These are phyloP conservation scores for Drosophila pallidifrons DNA, from an alignment of 1,140 invertebrate genomes.

Conservation along the genomic window DNA sequence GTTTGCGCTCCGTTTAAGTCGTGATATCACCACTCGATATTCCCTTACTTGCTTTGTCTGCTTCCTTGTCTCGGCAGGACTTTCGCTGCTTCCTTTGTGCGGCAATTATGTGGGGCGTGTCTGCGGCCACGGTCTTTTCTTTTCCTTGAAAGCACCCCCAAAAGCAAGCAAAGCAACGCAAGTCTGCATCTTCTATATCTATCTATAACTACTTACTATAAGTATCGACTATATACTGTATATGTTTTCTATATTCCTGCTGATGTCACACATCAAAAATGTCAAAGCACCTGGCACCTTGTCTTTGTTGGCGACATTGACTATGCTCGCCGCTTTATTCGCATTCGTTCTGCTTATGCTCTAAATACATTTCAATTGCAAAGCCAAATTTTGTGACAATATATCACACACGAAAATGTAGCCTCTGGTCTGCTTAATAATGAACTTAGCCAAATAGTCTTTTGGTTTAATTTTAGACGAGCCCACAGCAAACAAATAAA, in stretches of 20 bases:
- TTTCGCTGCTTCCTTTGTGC: slow-evolving; percentile 30
- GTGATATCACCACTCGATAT: slow-evolving; percentile 9
- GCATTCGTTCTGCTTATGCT: slow-evolving; percentile 33
- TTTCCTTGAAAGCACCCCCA: slow-evolving; percentile 24
- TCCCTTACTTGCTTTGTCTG: not conserved
- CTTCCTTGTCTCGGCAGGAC: slow-evolving; percentile 15
- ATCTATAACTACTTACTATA: slow-evolving; percentile 7
- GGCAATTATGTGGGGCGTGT: slow-evolving; percentile 38
- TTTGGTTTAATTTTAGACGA: slow-evolving; percentile 49
- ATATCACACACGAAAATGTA: slow-evolving; percentile 39
- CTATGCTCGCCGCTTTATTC: slow-evolving; percentile 11
- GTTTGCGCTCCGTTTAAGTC: slow-evolving; percentile 34
- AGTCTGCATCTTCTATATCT: slow-evolving; percentile 6
- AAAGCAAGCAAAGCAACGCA: not conserved
- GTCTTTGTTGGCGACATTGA: slow-evolving; percentile 19
- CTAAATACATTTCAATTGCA: slow-evolving; percentile 68
- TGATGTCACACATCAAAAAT: slow-evolving; percentile 72
- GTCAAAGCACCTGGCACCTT: slow-evolving; percentile 55
- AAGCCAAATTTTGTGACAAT: slow-evolving; percentile 43
- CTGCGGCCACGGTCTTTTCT: slow-evolving; percentile 3
- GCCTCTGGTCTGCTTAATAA: slow-evolving; percentile 46
- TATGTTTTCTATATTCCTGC: slow-evolving; percentile 25
- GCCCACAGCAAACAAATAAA: not conserved
- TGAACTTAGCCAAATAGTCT: slow-evolving; percentile 43
- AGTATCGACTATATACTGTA: not conserved